Evolutionary conservation across 2,797 vertebrate genomes (phyloP), one percentile per base, ranked within the genome.

Genomic region (Hippoglossus hippoglossus): DNA sequence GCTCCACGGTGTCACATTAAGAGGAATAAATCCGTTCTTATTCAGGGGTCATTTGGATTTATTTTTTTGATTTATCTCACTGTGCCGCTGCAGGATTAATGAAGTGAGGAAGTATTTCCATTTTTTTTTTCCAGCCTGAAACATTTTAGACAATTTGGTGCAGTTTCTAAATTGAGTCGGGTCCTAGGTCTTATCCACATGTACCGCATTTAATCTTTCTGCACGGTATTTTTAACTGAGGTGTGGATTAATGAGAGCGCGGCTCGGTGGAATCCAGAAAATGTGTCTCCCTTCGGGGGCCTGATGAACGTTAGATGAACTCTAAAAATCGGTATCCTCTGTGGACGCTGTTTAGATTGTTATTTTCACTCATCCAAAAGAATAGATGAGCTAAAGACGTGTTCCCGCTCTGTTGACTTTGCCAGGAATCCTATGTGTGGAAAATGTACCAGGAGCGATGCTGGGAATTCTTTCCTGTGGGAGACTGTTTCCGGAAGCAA

Each of bases 391-490:
- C 63, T 72, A n/a, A 36, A 71, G 69, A 79, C 63, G 41, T 57
- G 51, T 82, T 49, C 26, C 71, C 18, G 13, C 50, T 73, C 28
- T 90, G 58, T 84, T 86, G 54, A 81, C 64, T 78, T 77, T 84
- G 44, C 77, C 87, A 95, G 94, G 94, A 95, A 85, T 95, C 94
- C 47, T 95, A 91, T 36, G 94, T 95, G 72, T 95, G 94, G 94
- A 95, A 94, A 89, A 94, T 95, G 94, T 94, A 94, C 88, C 94
- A 95, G 91, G 94, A 94, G 63, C 93, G 93, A 56, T 94, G 94
- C 86, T 95, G 94, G 94, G 94, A 95, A 89, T 95, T 95, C 84
- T 95, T 95, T 83, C 94, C 94, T 71, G 94, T 94, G 75, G 94
- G 94, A 88, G 94, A 95, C 80, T 95, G 94, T 91, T 95, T 95